Evolutionary conservation across 2,888 invertebrate genomes (phyloP).

Genomic region (Choreutis nemorana): DNA sequence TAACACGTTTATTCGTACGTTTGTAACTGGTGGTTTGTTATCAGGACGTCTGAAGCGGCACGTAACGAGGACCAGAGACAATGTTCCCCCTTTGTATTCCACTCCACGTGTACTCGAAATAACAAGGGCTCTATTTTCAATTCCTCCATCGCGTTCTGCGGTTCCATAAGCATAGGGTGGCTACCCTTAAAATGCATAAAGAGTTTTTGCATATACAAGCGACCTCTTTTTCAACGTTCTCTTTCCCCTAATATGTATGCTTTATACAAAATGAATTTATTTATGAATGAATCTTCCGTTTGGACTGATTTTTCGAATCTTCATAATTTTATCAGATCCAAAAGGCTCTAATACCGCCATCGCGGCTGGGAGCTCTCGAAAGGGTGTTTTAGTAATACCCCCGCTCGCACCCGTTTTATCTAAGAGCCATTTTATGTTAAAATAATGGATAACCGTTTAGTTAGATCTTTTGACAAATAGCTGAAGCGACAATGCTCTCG

Average conservation of each 20-base stretch:
- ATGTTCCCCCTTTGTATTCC: conserved; percentile 54
- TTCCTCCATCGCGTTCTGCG: conserved; percentile 42
- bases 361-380: too few relatives aligned
- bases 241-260: not conserved
- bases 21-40: conserved; percentile 46
- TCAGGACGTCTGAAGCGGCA: conserved; percentile 49
- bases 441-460: conserved; percentile 37
- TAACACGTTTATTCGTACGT: conserved; percentile 22
- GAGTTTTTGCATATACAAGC: conserved; percentile 38
- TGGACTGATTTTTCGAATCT: too few relatives aligned
- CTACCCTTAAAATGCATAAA: conserved; percentile 39
- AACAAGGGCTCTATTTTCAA: conserved; percentile 64
- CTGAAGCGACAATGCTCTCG: conserved; percentile 22
- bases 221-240: conserved; percentile 23
- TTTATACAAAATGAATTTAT: conserved; percentile 1
- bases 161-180: conserved; percentile 31
- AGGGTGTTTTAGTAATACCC: not conserved
- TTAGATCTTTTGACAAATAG: conserved; percentile 45
- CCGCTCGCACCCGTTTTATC: not conserved
- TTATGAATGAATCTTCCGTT: not conserved
- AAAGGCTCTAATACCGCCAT: too few relatives aligned
- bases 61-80: conserved; percentile 57
- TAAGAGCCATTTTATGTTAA: conserved; percentile 18
- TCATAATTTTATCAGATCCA: too few relatives aligned
- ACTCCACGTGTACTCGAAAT: conserved; percentile 57